phyloP scores from a whole-genome alignment of 2,888 invertebrate genomes.

The Pasiphila rectangulata region DNA sequence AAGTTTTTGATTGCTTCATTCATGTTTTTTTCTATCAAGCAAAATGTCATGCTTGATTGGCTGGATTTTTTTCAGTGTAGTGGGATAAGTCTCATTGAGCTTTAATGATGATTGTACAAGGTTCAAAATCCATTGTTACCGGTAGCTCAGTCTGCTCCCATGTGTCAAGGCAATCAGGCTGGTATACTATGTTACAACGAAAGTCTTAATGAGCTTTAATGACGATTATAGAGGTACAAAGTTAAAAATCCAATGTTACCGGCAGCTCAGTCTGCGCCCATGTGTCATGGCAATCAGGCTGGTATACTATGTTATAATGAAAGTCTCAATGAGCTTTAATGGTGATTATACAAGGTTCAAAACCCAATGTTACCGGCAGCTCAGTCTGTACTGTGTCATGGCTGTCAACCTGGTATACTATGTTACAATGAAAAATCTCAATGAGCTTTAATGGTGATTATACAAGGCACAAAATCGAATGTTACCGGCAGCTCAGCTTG shows the following conservation, averaged over 20 bases:
- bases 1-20: too few relatives aligned
- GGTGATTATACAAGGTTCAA: not conserved
- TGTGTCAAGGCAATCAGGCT: not conserved
- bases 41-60: too few relatives aligned
- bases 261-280: too few relatives aligned
- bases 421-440: not conserved
- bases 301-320: not conserved
- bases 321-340: not conserved
- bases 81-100: too few relatives aligned
- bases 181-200: not conserved
- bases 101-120: too few relatives aligned
- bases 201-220: too few relatives aligned
- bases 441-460: not conserved
- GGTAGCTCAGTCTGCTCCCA: too few relatives aligned
- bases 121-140: too few relatives aligned
- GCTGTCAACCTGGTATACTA: conserved; percentile 91
- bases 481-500: conserved; percentile 74
- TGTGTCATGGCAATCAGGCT: not conserved
- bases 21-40: too few relatives aligned
- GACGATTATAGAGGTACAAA: too few relatives aligned
- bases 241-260: too few relatives aligned
- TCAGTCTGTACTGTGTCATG: conserved; percentile 89
- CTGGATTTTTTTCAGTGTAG: too few relatives aligned
- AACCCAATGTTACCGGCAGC: conserved; percentile 54
- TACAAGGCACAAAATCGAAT: not conserved